phyloP scores from a whole-genome alignment of 2,888 invertebrate species.

The Phyllotreta cruciferae region DNA sequence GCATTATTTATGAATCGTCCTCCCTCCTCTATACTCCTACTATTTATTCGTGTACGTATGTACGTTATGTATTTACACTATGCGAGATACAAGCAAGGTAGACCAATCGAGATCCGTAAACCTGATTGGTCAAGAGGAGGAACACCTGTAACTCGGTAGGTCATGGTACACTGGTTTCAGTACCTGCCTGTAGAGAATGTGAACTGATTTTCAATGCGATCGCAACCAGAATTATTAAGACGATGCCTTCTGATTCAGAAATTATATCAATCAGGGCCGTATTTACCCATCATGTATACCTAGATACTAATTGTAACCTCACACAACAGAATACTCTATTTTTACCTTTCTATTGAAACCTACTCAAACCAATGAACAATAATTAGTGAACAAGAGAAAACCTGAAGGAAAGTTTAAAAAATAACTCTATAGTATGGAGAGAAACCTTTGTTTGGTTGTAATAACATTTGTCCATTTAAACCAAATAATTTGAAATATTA shows the following conservation, averaged over 20 bases:
- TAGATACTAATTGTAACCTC: too few species aligned
- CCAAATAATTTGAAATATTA: too few species aligned
- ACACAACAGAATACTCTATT: neutral
- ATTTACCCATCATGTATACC: too few species aligned
- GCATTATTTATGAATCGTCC: constrained; percentile 29
- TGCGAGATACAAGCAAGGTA: constrained; percentile 18
- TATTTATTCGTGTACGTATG: neutral
- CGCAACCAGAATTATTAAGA: constrained; percentile 5
- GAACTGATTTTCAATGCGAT: constrained; percentile 14
- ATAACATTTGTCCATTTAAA: too few species aligned
- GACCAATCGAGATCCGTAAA: constrained; percentile 23
- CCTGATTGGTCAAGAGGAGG: constrained; percentile 27
- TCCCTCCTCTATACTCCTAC: constrained; percentile 21
- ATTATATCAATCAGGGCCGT: neutral
- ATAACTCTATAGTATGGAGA: too few species aligned
- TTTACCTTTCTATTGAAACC: neutral
- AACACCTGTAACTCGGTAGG: constrained; percentile 35
- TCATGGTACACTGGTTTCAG: constrained; percentile 30
- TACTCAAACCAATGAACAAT: neutral
- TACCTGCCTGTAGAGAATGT: constrained; percentile 14
- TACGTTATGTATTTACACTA: neutral
- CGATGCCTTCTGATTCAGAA: neutral
- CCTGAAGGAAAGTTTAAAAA: too few species aligned
- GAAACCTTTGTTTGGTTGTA: too few species aligned
- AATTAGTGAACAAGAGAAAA: too few species aligned